Conservation (phyloP, 1,140 invertebrate genomes). For the Anagrus nilaparvatae region DNA sequence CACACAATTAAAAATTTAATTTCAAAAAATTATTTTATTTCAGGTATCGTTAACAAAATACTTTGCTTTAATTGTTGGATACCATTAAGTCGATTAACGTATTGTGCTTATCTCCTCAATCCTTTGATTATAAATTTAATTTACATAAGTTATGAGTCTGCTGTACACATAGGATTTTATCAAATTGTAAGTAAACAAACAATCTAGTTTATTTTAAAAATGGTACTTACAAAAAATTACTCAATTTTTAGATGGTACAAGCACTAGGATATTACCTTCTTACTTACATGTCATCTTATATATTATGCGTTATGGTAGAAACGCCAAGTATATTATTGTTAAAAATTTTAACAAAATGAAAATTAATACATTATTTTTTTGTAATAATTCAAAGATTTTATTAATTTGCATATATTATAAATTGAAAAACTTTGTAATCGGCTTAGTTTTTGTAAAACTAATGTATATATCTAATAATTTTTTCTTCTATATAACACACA, state of each 20-base stretch:
- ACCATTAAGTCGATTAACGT: slow-evolving; percentile 42
- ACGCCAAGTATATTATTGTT: slow-evolving; percentile 28
- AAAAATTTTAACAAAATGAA: too few species aligned
- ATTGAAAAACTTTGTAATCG: too few species aligned
- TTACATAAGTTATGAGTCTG: slow-evolving; percentile 21
- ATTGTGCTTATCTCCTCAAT: slow-evolving; percentile 43
- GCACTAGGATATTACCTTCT: too few species aligned
- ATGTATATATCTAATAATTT: too few species aligned
- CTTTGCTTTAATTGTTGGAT: slow-evolving; percentile 38
- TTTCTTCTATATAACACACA: too few species aligned
- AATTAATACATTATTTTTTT: too few species aligned
- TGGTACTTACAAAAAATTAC: background rate
- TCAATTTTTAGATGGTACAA: slow-evolving; percentile 20
- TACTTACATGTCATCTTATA: slow-evolving; percentile 27
- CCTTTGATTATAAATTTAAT: slow-evolving; percentile 36
- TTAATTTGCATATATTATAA: too few species aligned
- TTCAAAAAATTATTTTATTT: slow-evolving; percentile 14
- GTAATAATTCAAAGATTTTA: too few species aligned
- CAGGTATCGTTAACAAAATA: slow-evolving; percentile 37
- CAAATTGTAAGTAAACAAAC: slow-evolving; percentile 32
- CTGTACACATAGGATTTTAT: slow-evolving; percentile 25
- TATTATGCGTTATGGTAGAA: slow-evolving; percentile 29
- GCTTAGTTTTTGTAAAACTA: too few species aligned
- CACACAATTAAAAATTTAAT: too few species aligned
- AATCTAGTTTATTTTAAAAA: background rate